Evolutionary conservation across 2,113 vertebrate genomes (phyloP), one percentile per base, ranked within the genome.

Genomic region (Colistium nudipinnis): DNA sequence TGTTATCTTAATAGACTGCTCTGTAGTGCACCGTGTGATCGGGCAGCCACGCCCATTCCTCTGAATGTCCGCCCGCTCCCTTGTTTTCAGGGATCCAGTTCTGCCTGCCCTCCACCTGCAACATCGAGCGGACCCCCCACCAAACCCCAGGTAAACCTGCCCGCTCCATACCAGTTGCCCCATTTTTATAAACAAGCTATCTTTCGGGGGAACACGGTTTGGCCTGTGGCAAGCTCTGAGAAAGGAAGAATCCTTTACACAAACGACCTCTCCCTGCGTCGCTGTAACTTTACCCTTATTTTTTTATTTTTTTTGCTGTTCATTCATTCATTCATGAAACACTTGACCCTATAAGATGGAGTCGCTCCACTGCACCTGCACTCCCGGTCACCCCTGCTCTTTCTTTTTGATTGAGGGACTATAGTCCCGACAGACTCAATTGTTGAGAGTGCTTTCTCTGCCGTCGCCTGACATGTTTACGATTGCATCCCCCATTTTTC

Each of bases 51-150:
- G 63, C 70, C 80, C 70, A 36, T 48, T 62, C 52, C 70, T 88
- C 88, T 86, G 71, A 90, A 86, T 64, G 54, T 86, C 68, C 81
- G 81, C 67, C 70, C 69, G 13, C 85, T 90, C 70, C 60, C 64
- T 88, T 89, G 82, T 88, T 90, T 91, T 60, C 89, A 94, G 92
- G 93, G 62, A 92, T 93, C 90, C 91, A 93, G 91, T 93, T 93
- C 81, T 89, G 90, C 79, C 91, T 93, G 54, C 91, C 92, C 49
- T 91, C 90, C 39, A 87, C 88, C 73, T 88, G 87, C 86, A 91
- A 83, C 53, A 87, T 86, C 80, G 92, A 94, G 47, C 76, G 86
- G 84, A 88, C 86, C 27, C 68, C 85, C 41, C 92, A 90, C 54
- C 89, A 88, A 64, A 86, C 89, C 66, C 90, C 91, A 93, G 92